phyloP scores from a whole-genome alignment of 2,797 vertebrate species.

The Danio albolineatus region DNA sequence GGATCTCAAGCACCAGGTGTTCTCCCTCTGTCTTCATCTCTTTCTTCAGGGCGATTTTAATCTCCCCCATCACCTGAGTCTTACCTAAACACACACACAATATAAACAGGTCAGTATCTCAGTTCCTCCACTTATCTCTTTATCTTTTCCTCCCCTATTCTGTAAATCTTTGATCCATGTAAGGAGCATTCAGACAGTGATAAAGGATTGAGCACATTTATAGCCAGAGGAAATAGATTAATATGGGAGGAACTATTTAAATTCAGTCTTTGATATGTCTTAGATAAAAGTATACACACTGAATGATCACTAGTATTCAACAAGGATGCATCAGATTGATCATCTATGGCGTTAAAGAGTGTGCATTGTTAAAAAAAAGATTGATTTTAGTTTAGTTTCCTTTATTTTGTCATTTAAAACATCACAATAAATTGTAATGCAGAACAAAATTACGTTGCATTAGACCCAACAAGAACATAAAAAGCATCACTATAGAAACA shows the following conservation, averaged over 20 bases:
- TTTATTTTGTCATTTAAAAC: too few species aligned
- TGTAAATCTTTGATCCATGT: neutral
- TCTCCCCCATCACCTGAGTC: conserved; percentile 98
- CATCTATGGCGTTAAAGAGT: neutral
- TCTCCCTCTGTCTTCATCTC: conserved; percentile 98
- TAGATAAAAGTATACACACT: neutral
- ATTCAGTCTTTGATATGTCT: neutral
- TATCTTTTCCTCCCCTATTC: conserved; percentile 1
- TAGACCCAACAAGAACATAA: too few species aligned
- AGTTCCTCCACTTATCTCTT: neutral
- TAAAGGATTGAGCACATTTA: neutral
- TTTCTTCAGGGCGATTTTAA: conserved; percentile 96
- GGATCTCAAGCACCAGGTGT: conserved; percentile 94
- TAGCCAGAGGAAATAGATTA: neutral
- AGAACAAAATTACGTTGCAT: too few species aligned
- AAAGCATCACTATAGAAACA: too few species aligned
- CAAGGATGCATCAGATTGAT: neutral
- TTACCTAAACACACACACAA: conserved; percentile 80
- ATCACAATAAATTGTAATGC: too few species aligned
- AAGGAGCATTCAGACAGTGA: neutral
- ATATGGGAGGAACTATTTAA: neutral
- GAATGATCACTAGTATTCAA: neutral
- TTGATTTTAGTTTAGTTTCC: too few species aligned
- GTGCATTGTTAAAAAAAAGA: neutral
- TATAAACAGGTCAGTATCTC: neutral